A percentile compares a stretch with the other conserved stretches of the same genome.
These are phyloP conservation scores for Lithobates pipiens DNA, from an alignment of 2,797 vertebrate genomes.

Conservation along the genomic window DNA sequence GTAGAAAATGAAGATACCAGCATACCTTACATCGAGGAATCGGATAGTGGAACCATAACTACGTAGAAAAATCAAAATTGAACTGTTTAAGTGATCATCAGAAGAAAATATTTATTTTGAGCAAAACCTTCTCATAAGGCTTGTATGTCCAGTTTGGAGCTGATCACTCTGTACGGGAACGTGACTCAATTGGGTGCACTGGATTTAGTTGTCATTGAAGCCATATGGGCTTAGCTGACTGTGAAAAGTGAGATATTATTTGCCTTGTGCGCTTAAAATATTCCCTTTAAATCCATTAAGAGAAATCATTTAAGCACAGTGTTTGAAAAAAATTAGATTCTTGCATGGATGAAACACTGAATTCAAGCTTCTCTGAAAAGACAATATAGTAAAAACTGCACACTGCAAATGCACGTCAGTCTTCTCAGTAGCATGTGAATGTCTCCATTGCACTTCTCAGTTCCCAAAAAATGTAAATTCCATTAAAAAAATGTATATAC, in stretches of 20 bases:
- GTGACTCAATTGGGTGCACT: background rate
- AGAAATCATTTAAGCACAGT: background rate
- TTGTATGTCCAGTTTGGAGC: background rate
- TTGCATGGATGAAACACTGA: background rate
- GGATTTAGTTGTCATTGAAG: background rate
- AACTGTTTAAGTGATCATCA: background rate
- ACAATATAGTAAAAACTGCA: too few species aligned
- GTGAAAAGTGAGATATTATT: background rate
- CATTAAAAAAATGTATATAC: background rate
- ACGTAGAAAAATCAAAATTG: background rate
- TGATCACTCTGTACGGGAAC: background rate
- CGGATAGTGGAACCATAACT: slow-evolving; percentile 11
- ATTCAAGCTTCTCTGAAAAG: too few species aligned
- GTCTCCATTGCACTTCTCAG: background rate
- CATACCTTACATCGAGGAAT: background rate
- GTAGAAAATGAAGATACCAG: slow-evolving; percentile 69
- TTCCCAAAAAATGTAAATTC: background rate
- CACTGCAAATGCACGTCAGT: background rate
- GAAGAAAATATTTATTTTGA: slow-evolving; percentile 39
- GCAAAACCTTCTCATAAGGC: background rate
- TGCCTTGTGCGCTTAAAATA: background rate
- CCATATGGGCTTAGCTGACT: background rate
- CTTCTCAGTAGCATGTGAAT: background rate
- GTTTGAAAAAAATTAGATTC: background rate
- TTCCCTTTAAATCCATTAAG: background rate